These are phyloP conservation scores for Macrochelys suwanniensis DNA, from an alignment of 2,797 vertebrate genomes.

Conservation along the genomic window DNA sequence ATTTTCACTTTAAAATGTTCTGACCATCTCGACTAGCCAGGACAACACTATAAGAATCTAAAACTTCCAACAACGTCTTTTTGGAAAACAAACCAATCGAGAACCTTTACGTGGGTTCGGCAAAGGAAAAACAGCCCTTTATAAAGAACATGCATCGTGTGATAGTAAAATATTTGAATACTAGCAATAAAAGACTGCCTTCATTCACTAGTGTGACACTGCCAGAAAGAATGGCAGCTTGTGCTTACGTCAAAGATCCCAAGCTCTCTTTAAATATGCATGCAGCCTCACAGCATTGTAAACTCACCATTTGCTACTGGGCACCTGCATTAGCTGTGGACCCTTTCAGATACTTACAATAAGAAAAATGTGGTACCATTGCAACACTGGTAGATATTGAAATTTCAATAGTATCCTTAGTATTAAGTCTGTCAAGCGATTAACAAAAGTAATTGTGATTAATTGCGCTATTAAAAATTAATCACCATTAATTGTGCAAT, in stretches of 20 bases:
- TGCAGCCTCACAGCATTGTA: background rate
- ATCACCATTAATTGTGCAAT: no score
- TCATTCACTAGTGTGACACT: background rate
- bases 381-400: background rate
- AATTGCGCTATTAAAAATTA: no score
- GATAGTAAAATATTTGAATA: background rate
- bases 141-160: background rate
- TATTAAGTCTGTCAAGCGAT: no score
- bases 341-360: background rate
- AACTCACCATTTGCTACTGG: background rate
- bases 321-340: background rate
- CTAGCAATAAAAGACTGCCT: background rate
- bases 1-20: background rate
- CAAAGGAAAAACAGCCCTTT: background rate
- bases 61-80: background rate
- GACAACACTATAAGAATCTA: background rate
- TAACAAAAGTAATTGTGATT: no score
- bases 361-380: background rate
- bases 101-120: background rate
- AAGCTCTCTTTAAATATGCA: background rate
- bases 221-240: background rate
- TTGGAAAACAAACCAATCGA: background rate
- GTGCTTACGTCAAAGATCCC: background rate
- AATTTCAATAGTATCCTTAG: background rate
- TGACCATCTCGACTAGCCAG: background rate